Evolutionary conservation across 2,113 vertebrate genomes (phyloP), one percentile per base, ranked within the genome.

Genomic region (Antidorcas marsupialis): DNA sequence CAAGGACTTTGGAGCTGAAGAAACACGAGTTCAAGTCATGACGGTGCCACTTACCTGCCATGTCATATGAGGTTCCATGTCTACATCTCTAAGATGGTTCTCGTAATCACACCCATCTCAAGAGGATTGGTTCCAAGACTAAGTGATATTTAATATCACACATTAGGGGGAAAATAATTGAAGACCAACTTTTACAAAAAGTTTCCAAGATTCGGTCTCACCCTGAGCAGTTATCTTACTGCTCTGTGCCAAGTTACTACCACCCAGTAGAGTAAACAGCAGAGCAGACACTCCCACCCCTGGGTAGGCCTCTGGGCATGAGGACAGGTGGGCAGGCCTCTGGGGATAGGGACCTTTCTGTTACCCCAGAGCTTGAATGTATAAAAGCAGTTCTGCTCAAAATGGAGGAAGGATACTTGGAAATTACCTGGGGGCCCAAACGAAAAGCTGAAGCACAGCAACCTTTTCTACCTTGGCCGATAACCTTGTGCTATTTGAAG

Each of bases 221-320:
- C 45, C 45, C 45, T 47, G 45, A 47, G 45, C 45, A 47, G 45
- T 47, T 47, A 47, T 11, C 88, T 79, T 25, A 59, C 16, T 33
- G 59, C 19, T 36, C 11, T 39, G 91, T 94, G 43, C 43, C 96
- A 97, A 81, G 89, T 55, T 45, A 64, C 53, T 74, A 45, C 39
- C 71, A 74, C 95, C 92, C 87, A 94, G 14, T 52, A 15, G 33
- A 95, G 52, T 39, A 94, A 97, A 97, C 84, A 88, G 2, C 7
- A 27, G 53, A 7, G 9, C 59, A 81, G 7, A 39, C 57, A 27
- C 88, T 55, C 88, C 78, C 55, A 47, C 47, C 12, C 25, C 5
- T 1, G 0, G 57, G 67, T 67, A n/a, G 92, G 53, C 67, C 67
- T 13, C 67, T 6, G 36, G 36, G 36, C 19, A 25, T 67, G 67